Conservation (phyloP, 2,797 vertebrate genomes). For the Melanotaenia boesemani region DNA sequence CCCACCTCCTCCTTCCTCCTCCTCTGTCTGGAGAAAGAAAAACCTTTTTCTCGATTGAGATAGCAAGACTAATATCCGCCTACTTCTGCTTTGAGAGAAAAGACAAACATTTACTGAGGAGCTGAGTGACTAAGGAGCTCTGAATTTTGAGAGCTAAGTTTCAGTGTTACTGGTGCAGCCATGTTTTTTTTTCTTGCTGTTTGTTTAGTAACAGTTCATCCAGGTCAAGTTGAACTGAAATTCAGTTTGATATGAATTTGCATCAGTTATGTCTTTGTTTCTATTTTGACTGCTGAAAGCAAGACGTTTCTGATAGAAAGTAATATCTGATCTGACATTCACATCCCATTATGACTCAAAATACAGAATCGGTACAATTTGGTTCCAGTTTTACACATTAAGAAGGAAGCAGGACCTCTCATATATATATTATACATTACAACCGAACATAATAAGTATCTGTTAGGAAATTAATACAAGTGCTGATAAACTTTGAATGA, state of each 20-base stretch:
- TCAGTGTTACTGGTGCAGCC: slow-evolving; percentile 25
- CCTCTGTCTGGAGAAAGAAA: slow-evolving; percentile 54
- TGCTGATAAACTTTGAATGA: too few species aligned
- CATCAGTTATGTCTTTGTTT: not conserved
- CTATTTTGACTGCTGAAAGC: slow-evolving; percentile 21
- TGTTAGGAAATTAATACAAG: slow-evolving; percentile 2
- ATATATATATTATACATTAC: not conserved
- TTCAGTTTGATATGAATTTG: slow-evolving; percentile 7
- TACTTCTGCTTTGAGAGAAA: slow-evolving; percentile 64
- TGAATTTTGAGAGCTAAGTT: slow-evolving; percentile 13
- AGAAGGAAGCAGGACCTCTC: slow-evolving; percentile 6
- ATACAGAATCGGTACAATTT: slow-evolving; percentile 6
- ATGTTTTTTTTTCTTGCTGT: slow-evolving; percentile 5
- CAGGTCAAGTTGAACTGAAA: slow-evolving; percentile 17
- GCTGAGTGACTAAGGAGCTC: slow-evolving; percentile 54
- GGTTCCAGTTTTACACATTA: slow-evolving; percentile 30
- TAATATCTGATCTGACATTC: slow-evolving; percentile 28
- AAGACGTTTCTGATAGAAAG: slow-evolving; percentile 20
- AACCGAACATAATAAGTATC: not conserved
- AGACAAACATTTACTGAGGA: slow-evolving; percentile 76
- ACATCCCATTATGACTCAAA: slow-evolving; percentile 48
- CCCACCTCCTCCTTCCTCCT: slow-evolving; percentile 37
- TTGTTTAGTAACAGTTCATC: slow-evolving; percentile 42
- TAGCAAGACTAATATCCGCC: slow-evolving; percentile 67
- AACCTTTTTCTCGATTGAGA: slow-evolving; percentile 59